phyloP scores from a whole-genome alignment of 2,888 invertebrate species.

The Erynnis tages region DNA sequence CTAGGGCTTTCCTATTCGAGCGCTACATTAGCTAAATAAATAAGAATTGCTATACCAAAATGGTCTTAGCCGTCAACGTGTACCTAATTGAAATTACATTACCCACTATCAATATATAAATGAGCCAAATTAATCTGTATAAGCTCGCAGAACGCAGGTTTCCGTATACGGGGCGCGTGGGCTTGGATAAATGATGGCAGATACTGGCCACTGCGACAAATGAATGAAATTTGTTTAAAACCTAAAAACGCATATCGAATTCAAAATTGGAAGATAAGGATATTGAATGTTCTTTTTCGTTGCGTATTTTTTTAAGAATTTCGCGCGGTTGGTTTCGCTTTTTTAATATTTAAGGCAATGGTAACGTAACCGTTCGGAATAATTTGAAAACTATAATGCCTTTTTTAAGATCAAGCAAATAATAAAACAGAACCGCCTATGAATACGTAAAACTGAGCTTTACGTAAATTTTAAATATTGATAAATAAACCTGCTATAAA shows the following conservation, averaged over 20 bases:
- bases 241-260: constrained; percentile 22
- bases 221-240: constrained; percentile 24
- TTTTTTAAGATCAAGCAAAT: too few relatives aligned
- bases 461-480: too few relatives aligned
- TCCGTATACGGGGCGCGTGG: constrained; percentile 23
- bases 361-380: too few relatives aligned
- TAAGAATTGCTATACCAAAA: neutral
- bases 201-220: constrained; percentile 19
- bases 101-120: constrained; percentile 22
- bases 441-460: too few relatives aligned
- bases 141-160: constrained; percentile 4
- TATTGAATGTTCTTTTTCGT: constrained; percentile 5
- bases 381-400: too few relatives aligned
- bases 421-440: too few relatives aligned
- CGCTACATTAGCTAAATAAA: too few relatives aligned
- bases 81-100: constrained; percentile 23
- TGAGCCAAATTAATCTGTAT: constrained; percentile 18
- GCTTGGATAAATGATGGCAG: constrained; percentile 18
- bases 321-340: too few relatives aligned
- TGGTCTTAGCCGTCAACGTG: neutral
- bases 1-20: too few relatives aligned
- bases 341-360: too few relatives aligned
- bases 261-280: constrained; percentile 19
- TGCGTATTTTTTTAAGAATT: neutral
- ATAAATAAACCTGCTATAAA: too few relatives aligned